phyloP scores from a whole-genome alignment of 2,797 vertebrate species.

The Limosa lapponica region DNA sequence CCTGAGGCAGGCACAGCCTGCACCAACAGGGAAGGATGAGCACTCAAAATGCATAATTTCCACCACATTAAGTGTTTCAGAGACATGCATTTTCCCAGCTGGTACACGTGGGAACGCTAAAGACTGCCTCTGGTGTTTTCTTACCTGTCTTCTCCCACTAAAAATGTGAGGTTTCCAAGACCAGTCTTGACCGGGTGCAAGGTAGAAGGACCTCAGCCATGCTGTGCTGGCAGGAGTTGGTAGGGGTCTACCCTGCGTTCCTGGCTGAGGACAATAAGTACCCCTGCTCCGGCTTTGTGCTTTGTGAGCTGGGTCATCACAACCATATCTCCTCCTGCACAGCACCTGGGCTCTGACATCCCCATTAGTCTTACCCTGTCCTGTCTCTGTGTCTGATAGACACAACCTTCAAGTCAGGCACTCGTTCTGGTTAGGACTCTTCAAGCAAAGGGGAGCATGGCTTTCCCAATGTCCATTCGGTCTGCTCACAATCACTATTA shows the following conservation, averaged over 20 bases:
- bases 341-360: rapidly evolving
- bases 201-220: neutral
- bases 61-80: neutral
- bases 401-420: neutral
- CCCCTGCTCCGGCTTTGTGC: neutral
- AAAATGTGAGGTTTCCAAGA: neutral
- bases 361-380: rapidly evolving
- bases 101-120: neutral
- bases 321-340: neutral
- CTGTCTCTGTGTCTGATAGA: neutral
- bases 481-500: neutral
- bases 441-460: neutral
- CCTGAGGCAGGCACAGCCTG: neutral
- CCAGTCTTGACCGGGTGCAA: neutral
- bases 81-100: neutral
- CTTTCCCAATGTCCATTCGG: neutral
- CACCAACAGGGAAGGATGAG: neutral
- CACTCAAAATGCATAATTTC: neutral
- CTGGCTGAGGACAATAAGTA: neutral
- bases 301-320: neutral
- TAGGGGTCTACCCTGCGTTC: neutral
- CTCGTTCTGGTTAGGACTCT: neutral
- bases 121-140: neutral
- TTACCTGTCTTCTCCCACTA: neutral
- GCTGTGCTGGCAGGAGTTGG: neutral